Base-by-base conservation (phyloP, 2,888 invertebrate genomes). In the Tenthredo scrophulariae region DNA sequence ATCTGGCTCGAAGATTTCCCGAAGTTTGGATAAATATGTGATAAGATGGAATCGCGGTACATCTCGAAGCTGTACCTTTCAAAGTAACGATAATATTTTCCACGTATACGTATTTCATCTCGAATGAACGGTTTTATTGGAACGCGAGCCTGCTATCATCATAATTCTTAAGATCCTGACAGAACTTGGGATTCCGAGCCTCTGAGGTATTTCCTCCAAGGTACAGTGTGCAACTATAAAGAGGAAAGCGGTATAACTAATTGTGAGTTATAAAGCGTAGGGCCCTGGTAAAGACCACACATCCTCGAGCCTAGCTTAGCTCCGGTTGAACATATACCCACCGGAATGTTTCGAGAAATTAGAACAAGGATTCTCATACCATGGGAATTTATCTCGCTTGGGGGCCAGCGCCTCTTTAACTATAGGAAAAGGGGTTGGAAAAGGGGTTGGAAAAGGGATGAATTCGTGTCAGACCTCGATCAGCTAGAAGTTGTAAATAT, bases 291-390 rank as follows among this genome's bases (percentile, higher is more conserved):
- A 37, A n/a, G 70, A 3, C 70, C 37, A 70, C 70, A n/a, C 37
- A 29, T 33, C 70, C 37, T 37, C 40, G 70, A 70, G 70, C 62
- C 62, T 2, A 13, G 62, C 62, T 26, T 2, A 62, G 62, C 62
- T 62, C 13, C 10, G 26, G 62, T 26, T 26, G 26, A 62, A 62
- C 62, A 62, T 62, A 62, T 62, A 62, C 62, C 62, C 62, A 43
- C 13, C 22, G 22, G 74, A 74, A 74, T 74, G 74, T 70, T 70
- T 37, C 13, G 74, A 22, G 43, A 74, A 43, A 74, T 43, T 74
- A 43, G 74, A 74, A 74, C 74, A 74, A 74, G 74, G 74, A 40
- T 40, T 43, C 43, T 74, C 74, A 54, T 54, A 43, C 74, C 74
- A 22, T 43, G 74, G 29, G 40, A 26, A 74, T 74, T 74, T 22